Evolutionary conservation across 2,113 vertebrate genomes (phyloP).

Genomic region (Gorsachius goisagi): DNA sequence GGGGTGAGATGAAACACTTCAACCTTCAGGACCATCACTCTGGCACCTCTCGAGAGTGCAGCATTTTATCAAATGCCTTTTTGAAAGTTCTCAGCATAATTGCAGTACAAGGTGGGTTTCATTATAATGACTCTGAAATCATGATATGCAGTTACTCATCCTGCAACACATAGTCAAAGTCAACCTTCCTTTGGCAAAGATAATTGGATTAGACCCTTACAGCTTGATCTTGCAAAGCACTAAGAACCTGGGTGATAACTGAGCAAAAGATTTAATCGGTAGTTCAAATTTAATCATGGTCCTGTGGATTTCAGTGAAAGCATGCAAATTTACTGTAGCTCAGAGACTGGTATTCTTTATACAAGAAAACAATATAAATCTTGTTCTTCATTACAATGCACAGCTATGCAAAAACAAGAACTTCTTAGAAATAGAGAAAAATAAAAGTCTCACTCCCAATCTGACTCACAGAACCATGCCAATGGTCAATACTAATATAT

Average conservation of each 20-base stretch:
- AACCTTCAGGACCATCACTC: neutral
- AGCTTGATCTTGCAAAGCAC: constrained; percentile 19
- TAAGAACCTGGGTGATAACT: constrained; percentile 26
- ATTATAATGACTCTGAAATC: neutral
- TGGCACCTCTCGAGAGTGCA: neutral
- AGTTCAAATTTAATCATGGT: constrained; percentile 51
- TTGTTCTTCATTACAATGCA: neutral
- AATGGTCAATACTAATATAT: neutral
- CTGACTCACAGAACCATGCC: neutral
- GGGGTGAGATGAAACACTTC: neutral
- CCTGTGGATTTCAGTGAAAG: constrained; percentile 40
- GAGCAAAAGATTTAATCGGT: constrained; percentile 36
- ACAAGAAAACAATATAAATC: constrained; percentile 27
- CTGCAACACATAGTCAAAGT: neutral
- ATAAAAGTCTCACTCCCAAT: neutral
- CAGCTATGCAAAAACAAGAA: neutral
- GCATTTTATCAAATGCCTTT: neutral
- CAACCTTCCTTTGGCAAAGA: constrained; percentile 30
- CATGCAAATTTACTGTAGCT: constrained; percentile 38
- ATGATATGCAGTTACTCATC: neutral
- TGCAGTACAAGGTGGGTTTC: neutral
- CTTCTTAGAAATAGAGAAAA: neutral
- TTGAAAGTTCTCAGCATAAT: neutral
- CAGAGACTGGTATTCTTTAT: constrained; percentile 9
- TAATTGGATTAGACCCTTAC: constrained; percentile 20